These are phyloP conservation scores for Cactoblastis cactorum DNA, from an alignment of 2,888 invertebrate genomes.

Conservation along the genomic window DNA sequence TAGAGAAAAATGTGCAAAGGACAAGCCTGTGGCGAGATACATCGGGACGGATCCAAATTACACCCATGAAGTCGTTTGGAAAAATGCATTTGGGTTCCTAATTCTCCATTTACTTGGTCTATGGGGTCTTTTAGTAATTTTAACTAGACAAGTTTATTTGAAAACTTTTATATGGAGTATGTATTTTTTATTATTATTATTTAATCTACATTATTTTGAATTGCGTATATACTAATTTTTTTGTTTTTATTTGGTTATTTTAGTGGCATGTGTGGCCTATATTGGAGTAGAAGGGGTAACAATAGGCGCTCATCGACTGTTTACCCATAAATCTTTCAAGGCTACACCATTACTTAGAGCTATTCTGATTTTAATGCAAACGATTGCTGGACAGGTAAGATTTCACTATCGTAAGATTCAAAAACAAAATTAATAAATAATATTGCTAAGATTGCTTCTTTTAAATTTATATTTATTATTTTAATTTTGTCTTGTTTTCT, in stretches of 20 bases:
- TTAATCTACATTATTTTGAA: neutral
- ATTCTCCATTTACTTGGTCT: slow-evolving; percentile 72
- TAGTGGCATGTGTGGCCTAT: slow-evolving; percentile 20
- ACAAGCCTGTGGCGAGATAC: neutral
- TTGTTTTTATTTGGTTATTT: neutral
- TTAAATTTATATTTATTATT: too few species aligned
- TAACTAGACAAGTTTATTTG: slow-evolving; percentile 35
- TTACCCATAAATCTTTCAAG: slow-evolving; percentile 88
- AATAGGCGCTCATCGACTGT: slow-evolving; percentile 89
- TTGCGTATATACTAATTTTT: neutral
- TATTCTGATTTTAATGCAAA: slow-evolving; percentile 82
- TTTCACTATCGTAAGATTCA: neutral
- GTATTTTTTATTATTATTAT: slow-evolving; percentile 22
- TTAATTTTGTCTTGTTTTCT: too few species aligned
- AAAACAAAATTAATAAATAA: too few species aligned
- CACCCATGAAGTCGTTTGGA: slow-evolving; percentile 80
- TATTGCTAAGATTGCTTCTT: too few species aligned
- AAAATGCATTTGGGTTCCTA: slow-evolving; percentile 80
- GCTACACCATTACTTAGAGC: slow-evolving; percentile 81
- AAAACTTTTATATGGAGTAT: slow-evolving; percentile 46
- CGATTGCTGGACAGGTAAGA: slow-evolving; percentile 87
- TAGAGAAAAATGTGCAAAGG: neutral
- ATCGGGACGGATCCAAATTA: slow-evolving; percentile 50
- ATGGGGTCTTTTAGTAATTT: slow-evolving; percentile 56
- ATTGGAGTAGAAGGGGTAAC: slow-evolving; percentile 82